Conservation (phyloP, 2,888 invertebrate genomes). For the Philereme transversata region DNA sequence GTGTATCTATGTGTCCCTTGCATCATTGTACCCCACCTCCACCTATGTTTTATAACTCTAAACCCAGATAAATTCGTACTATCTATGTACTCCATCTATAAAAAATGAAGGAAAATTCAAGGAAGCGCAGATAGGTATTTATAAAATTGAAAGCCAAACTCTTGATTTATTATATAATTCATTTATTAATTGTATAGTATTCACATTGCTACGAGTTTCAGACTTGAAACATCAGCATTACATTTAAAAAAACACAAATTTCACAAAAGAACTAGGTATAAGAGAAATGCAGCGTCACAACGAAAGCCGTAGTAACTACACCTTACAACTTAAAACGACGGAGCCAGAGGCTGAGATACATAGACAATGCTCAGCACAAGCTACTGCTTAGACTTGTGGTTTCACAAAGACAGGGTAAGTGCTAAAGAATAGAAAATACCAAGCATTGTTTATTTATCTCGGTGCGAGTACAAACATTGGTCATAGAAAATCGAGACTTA, state of each 20-base stretch:
- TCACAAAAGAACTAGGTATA: conserved; percentile 74
- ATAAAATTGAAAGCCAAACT: conserved; percentile 42
- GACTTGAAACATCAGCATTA: conserved; percentile 75
- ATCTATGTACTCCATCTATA: no score
- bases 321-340: conserved; percentile 38
- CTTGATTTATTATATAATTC: conserved; percentile 76
- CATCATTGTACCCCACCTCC: no score
- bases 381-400: not conserved
- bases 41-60: no score
- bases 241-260: conserved; percentile 79
- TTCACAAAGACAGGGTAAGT: not conserved
- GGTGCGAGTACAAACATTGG: conserved; percentile 17
- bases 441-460: conserved; percentile 13
- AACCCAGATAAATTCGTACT: no score
- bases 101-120: not conserved
- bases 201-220: conserved; percentile 81
- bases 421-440: not conserved
- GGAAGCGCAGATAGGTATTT: not conserved
- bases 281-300: conserved; percentile 79
- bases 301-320: conserved; percentile 61
- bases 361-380: conserved; percentile 8
- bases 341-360: conserved; percentile 28
- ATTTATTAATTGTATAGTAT: conserved; percentile 83
- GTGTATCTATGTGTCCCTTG: no score
- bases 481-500: conserved; percentile 23